phyloP scores from a whole-genome alignment of 2,888 invertebrate species.

The Corythucha ciliata region DNA sequence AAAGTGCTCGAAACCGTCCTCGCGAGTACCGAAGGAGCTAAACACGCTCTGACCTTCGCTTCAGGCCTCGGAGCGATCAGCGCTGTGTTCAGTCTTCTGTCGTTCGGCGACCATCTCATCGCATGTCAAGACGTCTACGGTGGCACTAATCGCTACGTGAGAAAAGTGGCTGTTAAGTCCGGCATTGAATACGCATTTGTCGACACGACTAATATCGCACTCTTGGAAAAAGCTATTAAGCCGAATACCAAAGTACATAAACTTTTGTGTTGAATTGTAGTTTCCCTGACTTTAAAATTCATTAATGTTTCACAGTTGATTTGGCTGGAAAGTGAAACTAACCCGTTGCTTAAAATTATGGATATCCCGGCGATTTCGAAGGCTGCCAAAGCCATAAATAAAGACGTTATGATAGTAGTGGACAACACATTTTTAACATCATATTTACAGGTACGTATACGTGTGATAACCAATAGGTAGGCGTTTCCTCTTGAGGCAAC shows the following conservation, averaged over 20 bases:
- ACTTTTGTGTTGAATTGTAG: background rate
- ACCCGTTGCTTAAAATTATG: constrained; percentile 80
- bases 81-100: constrained; percentile 55
- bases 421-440: constrained; percentile 95
- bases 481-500: background rate
- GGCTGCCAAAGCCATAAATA: constrained; percentile 46
- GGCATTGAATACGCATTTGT: constrained; percentile 68
- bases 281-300: background rate
- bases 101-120: constrained; percentile 79
- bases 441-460: constrained; percentile 57
- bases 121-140: constrained; percentile 92
- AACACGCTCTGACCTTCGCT: constrained; percentile 70
- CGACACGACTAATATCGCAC: constrained; percentile 60
- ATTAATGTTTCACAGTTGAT: constrained; percentile 52
- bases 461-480: background rate
- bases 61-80: constrained; percentile 86
- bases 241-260: constrained; percentile 72
- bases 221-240: constrained; percentile 59
- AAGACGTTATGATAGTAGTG: constrained; percentile 61
- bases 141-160: constrained; percentile 69
- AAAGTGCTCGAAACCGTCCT: constrained; percentile 78
- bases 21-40: constrained; percentile 81
- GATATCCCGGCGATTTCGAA: constrained; percentile 68
- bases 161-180: constrained; percentile 51
- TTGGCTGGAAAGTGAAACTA: constrained; percentile 96